Conservation (phyloP, 2,888 invertebrate genomes). For the Adineta ricciae region DNA sequence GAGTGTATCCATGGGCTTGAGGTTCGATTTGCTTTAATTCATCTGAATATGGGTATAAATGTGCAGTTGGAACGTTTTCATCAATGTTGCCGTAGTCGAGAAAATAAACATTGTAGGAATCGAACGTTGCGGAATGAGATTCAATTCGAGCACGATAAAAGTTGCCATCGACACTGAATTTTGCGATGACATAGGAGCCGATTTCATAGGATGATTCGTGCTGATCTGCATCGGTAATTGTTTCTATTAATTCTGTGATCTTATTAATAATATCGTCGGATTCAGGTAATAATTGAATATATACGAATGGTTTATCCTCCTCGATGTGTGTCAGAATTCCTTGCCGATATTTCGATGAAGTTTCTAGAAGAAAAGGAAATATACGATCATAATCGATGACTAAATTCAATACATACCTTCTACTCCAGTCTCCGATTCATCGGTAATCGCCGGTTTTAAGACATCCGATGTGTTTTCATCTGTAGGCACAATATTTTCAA, state of each 20-base stretch:
- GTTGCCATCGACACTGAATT: background rate
- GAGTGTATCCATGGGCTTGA: background rate
- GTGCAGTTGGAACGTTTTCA: background rate
- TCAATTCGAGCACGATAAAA: slow-evolving; percentile 4
- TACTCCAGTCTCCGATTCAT: background rate
- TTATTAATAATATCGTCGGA: background rate
- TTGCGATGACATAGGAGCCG: background rate
- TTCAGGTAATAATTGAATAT: background rate
- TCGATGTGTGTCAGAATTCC: background rate
- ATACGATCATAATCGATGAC: too few relatives aligned
- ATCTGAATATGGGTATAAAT: background rate
- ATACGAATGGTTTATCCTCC: background rate
- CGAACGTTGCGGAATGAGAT: background rate
- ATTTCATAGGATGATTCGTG: background rate
- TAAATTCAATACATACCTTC: background rate
- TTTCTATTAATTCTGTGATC: background rate
- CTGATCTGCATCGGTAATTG: background rate
- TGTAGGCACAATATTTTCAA: background rate
- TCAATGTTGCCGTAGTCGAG: background rate
- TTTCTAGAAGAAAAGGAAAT: background rate
- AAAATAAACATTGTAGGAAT: slow-evolving; percentile 11
- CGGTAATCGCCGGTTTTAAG: background rate
- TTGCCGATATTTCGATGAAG: background rate
- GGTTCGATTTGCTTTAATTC: background rate
- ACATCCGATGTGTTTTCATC: background rate